Base-by-base conservation (phyloP, 2,888 invertebrate species). In the Listrodromus nycthemerus region DNA sequence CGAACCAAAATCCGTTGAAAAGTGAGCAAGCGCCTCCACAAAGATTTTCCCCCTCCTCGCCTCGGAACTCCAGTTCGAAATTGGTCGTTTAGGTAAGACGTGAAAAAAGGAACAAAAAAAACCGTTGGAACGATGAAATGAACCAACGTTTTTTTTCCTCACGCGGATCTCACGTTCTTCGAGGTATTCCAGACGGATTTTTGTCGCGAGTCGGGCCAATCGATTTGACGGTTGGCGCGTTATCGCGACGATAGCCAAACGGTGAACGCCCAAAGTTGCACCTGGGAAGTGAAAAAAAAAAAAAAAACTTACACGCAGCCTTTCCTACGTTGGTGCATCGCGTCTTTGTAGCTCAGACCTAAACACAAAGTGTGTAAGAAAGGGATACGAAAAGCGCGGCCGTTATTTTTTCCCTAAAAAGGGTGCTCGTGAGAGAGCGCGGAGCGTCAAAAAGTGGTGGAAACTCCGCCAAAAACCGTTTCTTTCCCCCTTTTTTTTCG, bases 391-490 rank as follows among this genome's bases (percentile, higher is more conserved):
- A 27, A 41, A 37, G 27, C 50, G 55, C 45, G 55, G 45, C 41
- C 63, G 75, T 78, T 69, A 83, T 77, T 80, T 74, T 69, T 71
- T 79, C 74, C 73, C 63, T 16, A 77, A 87, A 88, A 88, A 85
- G 88, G 89, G 89, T 87, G 74, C 52, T 48, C 78, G 84, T 81
- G 81, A 84, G 84, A 84, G 61, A 52, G 52, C 52, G 37, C 16
- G 21, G 67, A 69, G 76, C 58, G 70, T 78, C 70, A 58, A 82
- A 85, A 90, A 89, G 86, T 86, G 85, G 77, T 74, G 84, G 82
- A 90, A 89, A 88, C 87, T 85, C 79, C 87, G 89, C 87, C 87
- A 89, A 91, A 91, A 91, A 86, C 85, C 84, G 83, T 77, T 63
- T 84, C 10, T 74, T 71, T 66, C 5, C 79, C 84, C 83, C 84